phyloP scores from a whole-genome alignment of 1,140 invertebrate genomes.

The Bilobella aurantiaca region DNA sequence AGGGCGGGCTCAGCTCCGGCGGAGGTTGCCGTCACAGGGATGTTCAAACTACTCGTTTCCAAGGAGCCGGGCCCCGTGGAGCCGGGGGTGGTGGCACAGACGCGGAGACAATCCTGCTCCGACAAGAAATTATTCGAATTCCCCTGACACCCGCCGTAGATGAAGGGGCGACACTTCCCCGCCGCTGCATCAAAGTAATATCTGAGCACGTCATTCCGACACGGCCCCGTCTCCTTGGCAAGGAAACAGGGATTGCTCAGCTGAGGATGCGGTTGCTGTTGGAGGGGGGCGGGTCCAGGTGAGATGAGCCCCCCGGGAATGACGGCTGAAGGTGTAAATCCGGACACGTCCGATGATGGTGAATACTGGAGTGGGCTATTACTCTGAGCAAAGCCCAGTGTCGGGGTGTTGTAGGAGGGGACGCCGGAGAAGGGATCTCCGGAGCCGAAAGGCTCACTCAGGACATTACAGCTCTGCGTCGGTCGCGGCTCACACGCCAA shows the following conservation, averaged over 20 bases:
- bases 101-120: no score
- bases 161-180: slow-evolving; percentile 28
- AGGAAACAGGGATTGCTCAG: slow-evolving; percentile 25
- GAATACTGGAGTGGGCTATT: slow-evolving; percentile 18
- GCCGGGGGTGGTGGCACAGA: no score
- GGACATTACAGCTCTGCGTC: slow-evolving; percentile 33
- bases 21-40: no score
- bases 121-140: no score
- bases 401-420: no score
- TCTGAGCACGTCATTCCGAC: slow-evolving; percentile 26
- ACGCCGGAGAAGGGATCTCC: slow-evolving; percentile 11
- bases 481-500: slow-evolving; percentile 23
- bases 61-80: no score
- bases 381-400: no score
- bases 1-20: no score
- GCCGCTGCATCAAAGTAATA: slow-evolving; percentile 28
- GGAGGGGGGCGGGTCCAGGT: background rate
- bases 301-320: background rate
- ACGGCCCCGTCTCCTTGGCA: slow-evolving; percentile 31
- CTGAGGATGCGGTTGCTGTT: slow-evolving; percentile 18
- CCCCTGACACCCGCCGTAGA: slow-evolving; percentile 34
- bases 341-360: background rate
- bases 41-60: no score
- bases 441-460: slow-evolving; percentile 29
- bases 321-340: background rate